phyloP scores from a whole-genome alignment of 2,797 vertebrate species.

The Melanotaenia maccullochi region DNA sequence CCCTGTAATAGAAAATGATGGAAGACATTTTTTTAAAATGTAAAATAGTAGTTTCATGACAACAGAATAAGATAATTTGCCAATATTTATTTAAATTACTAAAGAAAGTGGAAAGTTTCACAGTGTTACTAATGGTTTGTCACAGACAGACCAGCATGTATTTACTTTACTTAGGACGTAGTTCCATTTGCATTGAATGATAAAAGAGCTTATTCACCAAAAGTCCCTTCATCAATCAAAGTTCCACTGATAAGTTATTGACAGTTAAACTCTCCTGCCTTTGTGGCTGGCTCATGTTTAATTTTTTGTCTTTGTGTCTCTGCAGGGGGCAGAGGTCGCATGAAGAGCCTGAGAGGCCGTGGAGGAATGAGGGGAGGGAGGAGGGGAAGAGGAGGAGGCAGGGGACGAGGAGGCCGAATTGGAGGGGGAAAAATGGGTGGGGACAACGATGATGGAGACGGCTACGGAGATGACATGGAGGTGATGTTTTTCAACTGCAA shows the following conservation, averaged over 20 bases:
- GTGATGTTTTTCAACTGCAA: constrained; percentile 62
- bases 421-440: constrained; percentile 86
- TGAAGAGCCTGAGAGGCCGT: constrained; percentile 86
- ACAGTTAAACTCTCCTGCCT: neutral
- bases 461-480: constrained; percentile 91
- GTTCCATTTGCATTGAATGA: no score
- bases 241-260: constrained; percentile 6
- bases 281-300: neutral
- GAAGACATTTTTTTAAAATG: no score
- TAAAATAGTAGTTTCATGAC: no score
- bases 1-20: no score
- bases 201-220: no score
- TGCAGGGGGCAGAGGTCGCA: constrained; percentile 87
- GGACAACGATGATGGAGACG: constrained; percentile 87
- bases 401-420: constrained; percentile 85
- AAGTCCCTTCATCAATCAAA: constrained; percentile 21
- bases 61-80: no score
- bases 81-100: no score
- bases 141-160: no score
- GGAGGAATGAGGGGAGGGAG: constrained; percentile 90
- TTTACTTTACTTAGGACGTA: no score
- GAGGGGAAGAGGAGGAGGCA: constrained; percentile 84
- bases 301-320: neutral
- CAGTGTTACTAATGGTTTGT: no score
- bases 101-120: no score